These are phyloP conservation scores for Fragum sueziense DNA, from an alignment of 2,888 invertebrate genomes.

Conservation along the genomic window DNA sequence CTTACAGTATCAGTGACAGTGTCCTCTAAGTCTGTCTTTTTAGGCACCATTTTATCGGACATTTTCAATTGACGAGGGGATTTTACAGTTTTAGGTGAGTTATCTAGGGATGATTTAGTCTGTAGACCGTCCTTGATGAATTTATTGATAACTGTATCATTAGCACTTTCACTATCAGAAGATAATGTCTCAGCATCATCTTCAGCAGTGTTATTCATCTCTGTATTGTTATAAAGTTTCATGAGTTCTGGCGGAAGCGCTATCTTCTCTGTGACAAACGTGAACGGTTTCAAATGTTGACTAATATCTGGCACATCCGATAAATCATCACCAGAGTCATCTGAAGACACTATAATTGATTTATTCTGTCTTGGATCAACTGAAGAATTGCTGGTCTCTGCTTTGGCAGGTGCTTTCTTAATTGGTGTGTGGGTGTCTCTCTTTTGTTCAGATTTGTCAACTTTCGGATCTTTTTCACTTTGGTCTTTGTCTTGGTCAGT, in stretches of 20 bases:
- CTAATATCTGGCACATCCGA: constrained; percentile 35
- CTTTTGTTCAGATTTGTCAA: background rate
- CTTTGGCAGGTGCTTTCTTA: background rate
- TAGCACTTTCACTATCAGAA: background rate
- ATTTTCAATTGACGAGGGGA: too few relatives aligned
- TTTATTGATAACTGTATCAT: background rate
- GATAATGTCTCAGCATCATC: background rate
- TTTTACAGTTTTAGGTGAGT: background rate
- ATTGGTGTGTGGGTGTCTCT: background rate
- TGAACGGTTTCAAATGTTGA: constrained; percentile 27
- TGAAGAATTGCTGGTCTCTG: background rate
- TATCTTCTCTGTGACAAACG: background rate
- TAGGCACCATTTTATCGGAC: too few relatives aligned
- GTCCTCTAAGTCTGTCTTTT: too few relatives aligned
- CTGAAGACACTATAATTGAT: background rate
- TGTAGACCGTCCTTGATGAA: background rate
- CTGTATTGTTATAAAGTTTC: background rate
- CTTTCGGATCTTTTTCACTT: background rate
- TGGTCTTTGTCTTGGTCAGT: background rate
- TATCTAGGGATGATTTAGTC: background rate
- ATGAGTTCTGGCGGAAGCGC: background rate
- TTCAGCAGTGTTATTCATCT: background rate
- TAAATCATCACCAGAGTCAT: constrained; percentile 7
- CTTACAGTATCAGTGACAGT: too few relatives aligned
- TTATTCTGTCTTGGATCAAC: constrained; percentile 3